Base-by-base conservation (phyloP, 2,888 invertebrate genomes). In the Cantharis rustica region DNA sequence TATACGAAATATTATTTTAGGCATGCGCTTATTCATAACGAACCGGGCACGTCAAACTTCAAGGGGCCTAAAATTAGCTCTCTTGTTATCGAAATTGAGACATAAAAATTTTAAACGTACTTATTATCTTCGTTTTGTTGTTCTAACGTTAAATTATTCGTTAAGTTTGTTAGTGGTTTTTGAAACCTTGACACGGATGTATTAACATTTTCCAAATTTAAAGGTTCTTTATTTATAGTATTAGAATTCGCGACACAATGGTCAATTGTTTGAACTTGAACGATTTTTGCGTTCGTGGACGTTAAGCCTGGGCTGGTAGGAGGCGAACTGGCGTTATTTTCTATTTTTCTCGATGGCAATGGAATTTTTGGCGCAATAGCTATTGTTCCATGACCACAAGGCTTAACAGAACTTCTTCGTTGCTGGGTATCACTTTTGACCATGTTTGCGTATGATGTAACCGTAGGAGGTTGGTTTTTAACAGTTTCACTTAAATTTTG, bases 361-460 rank as follows among this genome's bases (percentile, higher is more conserved):
- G 83, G 86, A 17, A 86, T 82, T 79, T 85, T 82, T 2, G 88
- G 87, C 27, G 85, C 76, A 66, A 88, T 85, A 4, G 87, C 88
- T 7, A 86, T 81, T 10, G 88, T 88, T 15, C 88, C 88, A 76
- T 88, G 88, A 16, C 88, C 88, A 78, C 88, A 88, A 1, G 88
- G 88, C 78, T 87, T 88, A 4, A 88, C 88, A 71, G 75, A 74
- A 62, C 15, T 70, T 68, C 73, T 63, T 23, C 70, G 72, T 63
- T 76, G 75, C 20, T 75, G 61, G 20, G 17, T 61, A 3, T 72
- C 77, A 61, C 27, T 80, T 72, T 81, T 81, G 7, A 83, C 63
- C 23, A 80, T 79, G 72, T 75, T 80, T 20, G 83, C 82, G 80
- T 84, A 83, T 70, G 84, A 81, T 64, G 73, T 68, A 79, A 79